These are phyloP conservation scores for Telenomus remus DNA, from an alignment of 1,140 invertebrate genomes.

Conservation along the genomic window DNA sequence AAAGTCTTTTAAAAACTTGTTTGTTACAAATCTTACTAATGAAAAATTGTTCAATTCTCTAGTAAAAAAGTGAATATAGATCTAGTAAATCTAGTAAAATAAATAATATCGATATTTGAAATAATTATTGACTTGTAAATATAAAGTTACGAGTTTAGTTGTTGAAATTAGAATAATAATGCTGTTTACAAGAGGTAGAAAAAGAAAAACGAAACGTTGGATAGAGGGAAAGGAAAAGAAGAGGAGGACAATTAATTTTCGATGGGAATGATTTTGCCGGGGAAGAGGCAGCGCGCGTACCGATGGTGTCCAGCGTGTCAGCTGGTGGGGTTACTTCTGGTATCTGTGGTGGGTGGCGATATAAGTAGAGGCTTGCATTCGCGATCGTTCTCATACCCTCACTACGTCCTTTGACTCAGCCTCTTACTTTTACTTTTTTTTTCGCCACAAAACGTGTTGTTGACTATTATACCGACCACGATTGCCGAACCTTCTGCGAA, in stretches of 20 bases:
- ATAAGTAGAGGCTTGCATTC: slow-evolving; percentile 74
- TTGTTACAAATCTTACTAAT: too few species aligned
- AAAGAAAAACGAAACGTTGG: too few species aligned
- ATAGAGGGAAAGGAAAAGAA: slow-evolving; percentile 10
- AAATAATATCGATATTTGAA: too few species aligned
- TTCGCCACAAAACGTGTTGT: slow-evolving; percentile 23
- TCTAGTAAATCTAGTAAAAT: too few species aligned
- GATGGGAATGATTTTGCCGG: slow-evolving; percentile 8
- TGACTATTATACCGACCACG: slow-evolving; percentile 50
- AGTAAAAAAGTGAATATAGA: too few species aligned
- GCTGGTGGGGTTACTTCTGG: slow-evolving; percentile 69
- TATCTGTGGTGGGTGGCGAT: slow-evolving; percentile 72
- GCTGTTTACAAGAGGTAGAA: too few species aligned
- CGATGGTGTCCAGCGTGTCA: slow-evolving; percentile 67
- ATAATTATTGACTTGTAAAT: too few species aligned
- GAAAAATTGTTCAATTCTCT: too few species aligned
- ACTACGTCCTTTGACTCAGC: slow-evolving; percentile 71
- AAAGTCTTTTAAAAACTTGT: too few species aligned
- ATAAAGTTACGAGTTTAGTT: too few species aligned
- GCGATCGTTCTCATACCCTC: slow-evolving; percentile 74
- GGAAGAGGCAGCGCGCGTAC: slow-evolving; percentile 35
- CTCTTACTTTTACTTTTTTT: slow-evolving; percentile 68
- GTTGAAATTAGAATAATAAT: too few species aligned
- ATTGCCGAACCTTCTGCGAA: slow-evolving; percentile 46
- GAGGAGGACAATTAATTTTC: slow-evolving; percentile 6